Percentiles rank a stretch among this genome's conserved stretches.
Evolutionary conservation across 1,140 invertebrate genomes (phyloP).

Genomic region (Colletes latitarsis): DNA sequence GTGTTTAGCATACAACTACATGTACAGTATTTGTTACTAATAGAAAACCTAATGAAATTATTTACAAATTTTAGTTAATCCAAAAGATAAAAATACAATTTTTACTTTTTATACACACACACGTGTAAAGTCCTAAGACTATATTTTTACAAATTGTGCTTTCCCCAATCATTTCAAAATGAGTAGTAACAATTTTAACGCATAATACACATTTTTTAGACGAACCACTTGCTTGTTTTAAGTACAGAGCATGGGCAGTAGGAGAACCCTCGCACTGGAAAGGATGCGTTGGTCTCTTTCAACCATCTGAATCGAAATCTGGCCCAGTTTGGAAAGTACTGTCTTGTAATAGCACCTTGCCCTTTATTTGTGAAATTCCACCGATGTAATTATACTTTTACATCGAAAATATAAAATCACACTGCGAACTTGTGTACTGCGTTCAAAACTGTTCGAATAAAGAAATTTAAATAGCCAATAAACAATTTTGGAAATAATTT

Average conservation of each 20-base stretch:
- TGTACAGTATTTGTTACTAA: too few relatives aligned
- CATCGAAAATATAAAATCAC: neutral
- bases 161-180: neutral
- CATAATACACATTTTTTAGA: slow-evolving; percentile 67
- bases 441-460: neutral
- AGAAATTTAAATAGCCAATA: neutral
- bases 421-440: too few relatives aligned
- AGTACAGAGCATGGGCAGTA: slow-evolving; percentile 85
- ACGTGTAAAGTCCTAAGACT: too few relatives aligned
- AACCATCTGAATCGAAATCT: slow-evolving; percentile 8
- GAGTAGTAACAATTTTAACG: neutral
- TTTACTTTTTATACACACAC: too few relatives aligned
- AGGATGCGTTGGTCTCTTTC: slow-evolving; percentile 83
- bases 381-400: slow-evolving; percentile 62
- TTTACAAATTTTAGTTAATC: too few relatives aligned
- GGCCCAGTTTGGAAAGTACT: slow-evolving; percentile 82
- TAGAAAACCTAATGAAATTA: too few relatives aligned
- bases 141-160: too few relatives aligned
- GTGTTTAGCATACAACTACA: too few relatives aligned
- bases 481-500: neutral
- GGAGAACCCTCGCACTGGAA: slow-evolving; percentile 82
- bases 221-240: slow-evolving; percentile 82
- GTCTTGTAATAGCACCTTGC: slow-evolving; percentile 79
- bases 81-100: too few relatives aligned
- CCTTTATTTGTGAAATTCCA: slow-evolving; percentile 84